Conservation (phyloP, 23 tunicate genomes). For the Diplosoma virens region DNA sequence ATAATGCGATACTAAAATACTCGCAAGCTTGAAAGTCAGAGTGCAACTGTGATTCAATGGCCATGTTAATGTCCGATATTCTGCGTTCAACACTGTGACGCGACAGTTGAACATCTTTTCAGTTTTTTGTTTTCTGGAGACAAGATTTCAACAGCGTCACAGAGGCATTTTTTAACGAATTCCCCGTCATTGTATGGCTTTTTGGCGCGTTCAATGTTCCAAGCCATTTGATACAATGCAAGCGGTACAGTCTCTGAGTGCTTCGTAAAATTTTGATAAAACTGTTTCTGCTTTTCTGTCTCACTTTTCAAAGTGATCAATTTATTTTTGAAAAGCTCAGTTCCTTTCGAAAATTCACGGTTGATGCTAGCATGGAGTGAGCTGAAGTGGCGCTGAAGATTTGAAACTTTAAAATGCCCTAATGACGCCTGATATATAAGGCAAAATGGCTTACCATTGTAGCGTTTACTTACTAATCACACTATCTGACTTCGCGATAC, state of each 20-base stretch:
- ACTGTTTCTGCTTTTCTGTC: no score
- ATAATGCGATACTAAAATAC: constrained; percentile 45
- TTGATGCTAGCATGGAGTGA: no score
- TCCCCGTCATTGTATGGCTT: constrained; percentile 59
- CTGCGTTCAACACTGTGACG: constrained; percentile 32
- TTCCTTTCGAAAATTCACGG: no score
- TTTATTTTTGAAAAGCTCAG: no score
- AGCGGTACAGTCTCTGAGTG: constrained; percentile 33
- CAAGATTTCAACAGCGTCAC: constrained; percentile 45
- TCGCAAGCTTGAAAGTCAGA: constrained; percentile 19
- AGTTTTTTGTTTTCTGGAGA: constrained; percentile 54
- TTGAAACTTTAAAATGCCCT: no score
- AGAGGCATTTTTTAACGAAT: constrained; percentile 62
- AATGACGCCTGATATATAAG: no score
- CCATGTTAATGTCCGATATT: constrained; percentile 34
- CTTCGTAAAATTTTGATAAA: no score
- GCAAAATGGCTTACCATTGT: no score
- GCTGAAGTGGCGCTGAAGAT: no score
- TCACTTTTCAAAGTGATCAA: no score
- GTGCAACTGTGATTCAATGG: constrained; percentile 45
- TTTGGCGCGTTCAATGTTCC: constrained; percentile 45
- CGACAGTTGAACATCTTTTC: constrained; percentile 18
- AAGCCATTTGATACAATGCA: constrained; percentile 39
- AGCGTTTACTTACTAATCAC: no score
- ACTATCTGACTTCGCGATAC: no score